phyloP scores from a whole-genome alignment of 2,113 vertebrate species.

The Sylvilagus bachmani region DNA sequence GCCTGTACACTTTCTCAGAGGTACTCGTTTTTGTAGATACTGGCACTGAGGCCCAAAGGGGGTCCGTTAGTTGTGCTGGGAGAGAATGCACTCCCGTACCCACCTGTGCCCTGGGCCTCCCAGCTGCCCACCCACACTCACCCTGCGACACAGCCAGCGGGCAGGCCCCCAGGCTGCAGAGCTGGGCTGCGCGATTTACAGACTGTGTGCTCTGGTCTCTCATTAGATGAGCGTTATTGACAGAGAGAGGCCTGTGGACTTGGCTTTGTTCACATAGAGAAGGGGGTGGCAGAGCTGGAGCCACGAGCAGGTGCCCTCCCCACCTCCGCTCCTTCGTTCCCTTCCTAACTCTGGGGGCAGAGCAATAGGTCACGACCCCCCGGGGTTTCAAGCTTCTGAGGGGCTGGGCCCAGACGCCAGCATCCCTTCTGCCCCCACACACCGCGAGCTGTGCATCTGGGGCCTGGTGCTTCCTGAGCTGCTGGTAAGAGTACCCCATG shows the following conservation, averaged over 20 bases:
- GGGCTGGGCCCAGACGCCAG: not conserved
- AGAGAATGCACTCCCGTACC: not conserved
- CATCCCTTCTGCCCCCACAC: not conserved
- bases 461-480: not conserved
- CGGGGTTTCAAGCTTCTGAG: rapidly evolving
- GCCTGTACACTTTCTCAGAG: too few species aligned
- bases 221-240: not conserved
- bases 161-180: not conserved
- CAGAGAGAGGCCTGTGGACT: too few species aligned
- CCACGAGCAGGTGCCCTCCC: not conserved
- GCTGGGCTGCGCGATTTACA: not conserved
- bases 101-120: not conserved
- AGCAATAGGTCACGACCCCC: not conserved
- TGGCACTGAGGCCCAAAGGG: not conserved
- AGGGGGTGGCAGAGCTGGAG: not conserved
- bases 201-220: not conserved
- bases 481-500: not conserved
- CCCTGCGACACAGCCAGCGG: not conserved
- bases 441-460: not conserved
- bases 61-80: not conserved
- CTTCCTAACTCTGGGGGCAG: not conserved
- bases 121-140: too few species aligned
- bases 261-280: not conserved
- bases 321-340: not conserved
- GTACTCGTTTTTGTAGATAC: slow-evolving; percentile 6